A percentile compares a stretch with the other conserved stretches of the same genome.
phyloP scores from a whole-genome alignment of 2,113 vertebrate genomes.

The Alouatta palliata region DNA sequence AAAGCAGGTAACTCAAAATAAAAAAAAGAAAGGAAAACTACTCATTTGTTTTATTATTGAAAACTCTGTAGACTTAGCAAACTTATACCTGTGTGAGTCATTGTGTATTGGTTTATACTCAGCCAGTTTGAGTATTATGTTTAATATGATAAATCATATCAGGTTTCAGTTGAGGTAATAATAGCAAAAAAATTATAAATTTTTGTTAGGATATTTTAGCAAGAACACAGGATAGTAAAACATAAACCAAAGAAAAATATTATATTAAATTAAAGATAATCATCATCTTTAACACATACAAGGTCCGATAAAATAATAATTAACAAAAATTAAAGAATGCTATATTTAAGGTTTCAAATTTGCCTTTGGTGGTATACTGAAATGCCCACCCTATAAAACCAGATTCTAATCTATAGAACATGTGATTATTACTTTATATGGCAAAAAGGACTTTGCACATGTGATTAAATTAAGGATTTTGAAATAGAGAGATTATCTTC shows the following conservation, averaged over 20 bases:
- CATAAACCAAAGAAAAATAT: neutral
- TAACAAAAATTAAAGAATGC: neutral
- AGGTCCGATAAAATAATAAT: neutral
- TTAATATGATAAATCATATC: neutral
- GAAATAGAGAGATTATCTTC: neutral
- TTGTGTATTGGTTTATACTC: neutral
- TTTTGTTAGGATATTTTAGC: neutral
- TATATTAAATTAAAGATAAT: neutral
- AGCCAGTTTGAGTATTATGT: neutral
- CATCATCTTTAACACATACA: neutral
- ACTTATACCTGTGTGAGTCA: neutral
- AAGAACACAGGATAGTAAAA: neutral
- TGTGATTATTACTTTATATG: neutral
- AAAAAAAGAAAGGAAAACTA: neutral
- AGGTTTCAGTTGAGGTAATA: neutral
- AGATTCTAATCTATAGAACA: neutral
- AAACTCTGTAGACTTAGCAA: neutral
- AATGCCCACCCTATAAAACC: neutral
- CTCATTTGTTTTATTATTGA: neutral
- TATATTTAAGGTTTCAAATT: neutral
- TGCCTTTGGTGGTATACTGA: neutral
- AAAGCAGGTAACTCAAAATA: neutral
- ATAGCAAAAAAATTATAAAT: neutral
- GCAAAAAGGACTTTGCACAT: neutral
- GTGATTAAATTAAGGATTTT: neutral